Evolutionary conservation across 2,888 invertebrate species (phyloP).

Genomic region (Meiosimyza decipiens): DNA sequence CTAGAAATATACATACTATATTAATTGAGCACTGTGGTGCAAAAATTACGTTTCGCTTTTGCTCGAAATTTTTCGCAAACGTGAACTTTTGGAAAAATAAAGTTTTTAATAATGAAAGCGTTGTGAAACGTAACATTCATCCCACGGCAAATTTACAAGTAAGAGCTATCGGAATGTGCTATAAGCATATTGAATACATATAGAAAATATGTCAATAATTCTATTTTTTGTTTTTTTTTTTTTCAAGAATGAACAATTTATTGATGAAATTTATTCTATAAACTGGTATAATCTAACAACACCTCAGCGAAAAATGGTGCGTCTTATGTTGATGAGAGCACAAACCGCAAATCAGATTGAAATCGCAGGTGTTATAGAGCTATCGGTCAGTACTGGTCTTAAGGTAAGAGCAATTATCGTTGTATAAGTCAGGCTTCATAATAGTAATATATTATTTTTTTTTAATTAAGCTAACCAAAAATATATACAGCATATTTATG

Average conservation of each 20-base stretch:
- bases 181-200: too few relatives aligned
- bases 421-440: background rate
- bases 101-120: too few relatives aligned
- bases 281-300: slow-evolving; percentile 2
- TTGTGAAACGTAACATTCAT: too few relatives aligned
- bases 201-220: too few relatives aligned
- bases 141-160: too few relatives aligned
- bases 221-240: too few relatives aligned
- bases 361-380: slow-evolving; percentile 7
- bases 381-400: slow-evolving; percentile 12
- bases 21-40: too few relatives aligned
- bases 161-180: too few relatives aligned
- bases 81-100: too few relatives aligned
- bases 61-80: too few relatives aligned
- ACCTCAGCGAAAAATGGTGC: background rate
- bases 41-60: too few relatives aligned
- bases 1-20: too few relatives aligned
- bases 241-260: slow-evolving; percentile 3
- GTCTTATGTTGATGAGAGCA: slow-evolving; percentile 1
- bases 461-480: background rate
- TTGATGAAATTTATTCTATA: slow-evolving; percentile 2
- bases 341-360: background rate
- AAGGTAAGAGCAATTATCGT: background rate
- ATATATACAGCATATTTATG: slow-evolving; percentile 18
- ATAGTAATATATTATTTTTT: background rate